Evolutionary conservation across 2,888 invertebrate genomes (phyloP), one percentile per base, ranked within the genome.

Genomic region (Papilio elwesi): DNA sequence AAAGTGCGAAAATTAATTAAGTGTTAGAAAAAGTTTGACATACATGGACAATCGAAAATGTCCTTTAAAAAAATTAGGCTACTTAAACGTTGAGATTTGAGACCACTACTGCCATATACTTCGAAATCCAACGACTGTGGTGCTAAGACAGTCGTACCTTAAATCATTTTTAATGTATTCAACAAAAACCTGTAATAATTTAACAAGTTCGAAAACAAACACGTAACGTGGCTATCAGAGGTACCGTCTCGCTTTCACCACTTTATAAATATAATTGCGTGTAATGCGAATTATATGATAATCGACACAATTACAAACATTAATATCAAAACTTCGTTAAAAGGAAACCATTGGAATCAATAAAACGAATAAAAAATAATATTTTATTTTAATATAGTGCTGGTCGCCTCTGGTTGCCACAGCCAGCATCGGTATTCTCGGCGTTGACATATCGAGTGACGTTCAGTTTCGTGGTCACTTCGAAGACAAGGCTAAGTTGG

Each of bases 221-320:
- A 59, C 43, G 57, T 36, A 57, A 57, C 51, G n/a, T 52, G n/a
- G n/a, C n/a, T 66, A 66, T 66, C 52, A 52, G 38, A 66, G 51
- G 66, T 49, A n/a, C 12, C 15, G 38, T 48, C 38, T 55, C 10
- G 26, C 68, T 68, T 68, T 68, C 68, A 68, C 68, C 48, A 49
- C 48, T 43, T 59, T 55, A 13, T 10, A 11, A 48, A 57, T 26
- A 68, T 69, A 57, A 49, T 59, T 68, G 10, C 11, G 36, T 8
- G 38, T 43, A 43, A 38, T 6, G 57, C 4, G 57, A 59, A 59
- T 26, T 26, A 26, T 38, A 59, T 3, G 10, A n/a, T 43, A 43
- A 43, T 59, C 6, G 1, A 15, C 9, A 59, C n/a, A 43, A 43
- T 43, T 43, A 59, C 49, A 49, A 26, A 26, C 12, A 49, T 12